Base-by-base conservation (phyloP, 2,888 invertebrate genomes). In the Agrochola lychnidis region DNA sequence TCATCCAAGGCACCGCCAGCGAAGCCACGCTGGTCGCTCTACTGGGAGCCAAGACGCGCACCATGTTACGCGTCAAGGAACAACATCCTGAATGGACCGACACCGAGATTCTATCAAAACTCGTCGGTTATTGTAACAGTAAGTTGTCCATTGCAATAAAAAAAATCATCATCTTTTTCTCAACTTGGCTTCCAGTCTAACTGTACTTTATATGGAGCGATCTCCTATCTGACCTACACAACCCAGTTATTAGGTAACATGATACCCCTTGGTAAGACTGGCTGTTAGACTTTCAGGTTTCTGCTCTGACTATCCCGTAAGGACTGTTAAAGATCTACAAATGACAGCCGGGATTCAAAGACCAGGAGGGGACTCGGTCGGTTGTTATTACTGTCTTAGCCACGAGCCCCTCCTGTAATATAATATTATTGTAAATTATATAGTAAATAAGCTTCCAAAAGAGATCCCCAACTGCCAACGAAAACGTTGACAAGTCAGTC, bases 21-120 rank as follows among this genome's bases (percentile, higher is more conserved):
- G 99, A 99, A 93, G 99, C 99, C 9, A 99, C 99, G 0, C 96
- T 99, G 72, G 99, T 99, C 2, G 99, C 99, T 0, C 96, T 99
- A 19, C 97, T 99, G n/a, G 99, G 99, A 1, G 99, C 99, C 22
- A 98, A 99, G 93, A 97, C 98, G 5, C 97, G 97, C 82, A 97
- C 97, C 79, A 96, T 99, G 83, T 95, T 97, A 72, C 97, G 97
- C 83, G 94, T 97, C 16, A 98, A 98, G 92, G 97, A 97, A 78
- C 96, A 98, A 87, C 97, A 98, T 90, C 98, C 98, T 0, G 98
- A 98, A 56, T 97, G 98, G 97, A 97, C 97, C 57, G 98, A 98
- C 25, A 96, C 96, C 57, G 97, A 98, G 9, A 98, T 98, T 72
- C 94, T 98, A 36, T 97, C 98, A 0, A 98, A 98, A 94, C 97